Percentiles rank a stretch among this genome's conserved stretches.
phyloP scores from a whole-genome alignment of 2,888 invertebrate genomes.

The Spodoptera littoralis region DNA sequence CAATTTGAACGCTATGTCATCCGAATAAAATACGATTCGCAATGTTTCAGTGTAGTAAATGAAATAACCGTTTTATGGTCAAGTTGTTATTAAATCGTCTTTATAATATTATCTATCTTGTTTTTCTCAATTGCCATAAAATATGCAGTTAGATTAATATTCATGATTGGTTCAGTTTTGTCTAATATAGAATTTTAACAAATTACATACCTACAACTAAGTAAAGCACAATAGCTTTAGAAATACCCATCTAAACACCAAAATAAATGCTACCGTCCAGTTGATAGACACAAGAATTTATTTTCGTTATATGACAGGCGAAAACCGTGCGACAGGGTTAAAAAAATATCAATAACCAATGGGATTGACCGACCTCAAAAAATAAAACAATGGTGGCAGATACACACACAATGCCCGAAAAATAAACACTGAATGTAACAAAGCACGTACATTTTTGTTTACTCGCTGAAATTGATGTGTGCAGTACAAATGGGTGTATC shows the following conservation, averaged over 20 bases:
- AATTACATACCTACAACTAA: too few relatives aligned
- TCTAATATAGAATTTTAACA: too few relatives aligned
- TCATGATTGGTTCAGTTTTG: too few relatives aligned
- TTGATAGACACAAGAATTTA: constrained; percentile 7
- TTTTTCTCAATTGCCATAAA: too few relatives aligned
- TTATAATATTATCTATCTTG: too few relatives aligned
- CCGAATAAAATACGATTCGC: constrained; percentile 6
- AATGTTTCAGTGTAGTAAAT: background rate
- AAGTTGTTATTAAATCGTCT: too few relatives aligned
- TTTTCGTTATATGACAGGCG: constrained; percentile 1
- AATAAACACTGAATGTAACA: constrained; percentile 58
- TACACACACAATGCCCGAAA: constrained; percentile 54
- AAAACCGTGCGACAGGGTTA: constrained; percentile 14
- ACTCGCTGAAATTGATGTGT: constrained; percentile 61
- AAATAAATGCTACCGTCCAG: background rate
- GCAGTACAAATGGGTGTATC: constrained; percentile 55
- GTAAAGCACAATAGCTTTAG: too few relatives aligned
- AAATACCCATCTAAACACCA: too few relatives aligned
- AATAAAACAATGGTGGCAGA: constrained; percentile 33
- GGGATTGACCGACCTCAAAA: constrained; percentile 37
- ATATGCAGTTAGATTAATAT: too few relatives aligned
- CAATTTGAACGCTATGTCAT: constrained; percentile 1
- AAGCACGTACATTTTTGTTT: constrained; percentile 60
- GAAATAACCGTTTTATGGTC: too few relatives aligned
- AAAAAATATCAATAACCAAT: constrained; percentile 37